Evolutionary conservation across 2,797 vertebrate genomes (phyloP), one percentile per base, ranked within the genome.

Genomic region (Strix occidentalis): DNA sequence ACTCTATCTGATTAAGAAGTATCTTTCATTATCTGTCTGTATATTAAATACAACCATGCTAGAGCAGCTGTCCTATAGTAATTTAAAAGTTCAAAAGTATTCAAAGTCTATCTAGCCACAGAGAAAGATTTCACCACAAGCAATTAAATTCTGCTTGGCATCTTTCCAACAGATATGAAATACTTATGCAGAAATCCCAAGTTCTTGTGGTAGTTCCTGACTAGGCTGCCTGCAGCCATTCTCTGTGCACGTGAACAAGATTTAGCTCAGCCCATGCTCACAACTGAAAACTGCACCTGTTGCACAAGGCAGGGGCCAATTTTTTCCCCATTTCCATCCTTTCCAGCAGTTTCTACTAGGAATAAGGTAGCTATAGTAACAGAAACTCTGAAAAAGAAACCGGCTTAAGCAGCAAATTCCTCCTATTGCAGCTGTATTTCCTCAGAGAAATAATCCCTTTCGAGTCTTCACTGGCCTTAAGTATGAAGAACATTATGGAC

Each of bases 31-130:
- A 72, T 77, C 75, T 87, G 69, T 6, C 75, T 91, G 51, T 64
- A 61, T 64, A 63, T 58, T 72, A 96, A 93, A 84, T 19, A 54
- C 23, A 43, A 63, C 58, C 8, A 4, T 5, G 72, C 54, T 65
- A 50, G 56, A 60, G 48, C 71, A 84, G 43, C 61, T 6, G 23
- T 80, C 72, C 82, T 53, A 25, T 3, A 74, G 86, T 53, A 74
- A 91, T 93, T 87, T 26, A 54, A 41, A 64, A 87, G 76, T 91
- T 91, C 92, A 93, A 84, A 95, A 88, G 89, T 63, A 92, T 92
- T 92, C 94, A 75, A 20, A 45, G 70, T 46, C 61, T 37, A 77
- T 64, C 46, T 37, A 87, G 58, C 87, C 86, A 90, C 58, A 65
- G 76, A 83, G 91, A 89, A 87, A 85, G 64, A 84, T 69, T 90